phyloP scores from a whole-genome alignment of 2,113 vertebrate species.

The Todiramphus saurophagus region DNA sequence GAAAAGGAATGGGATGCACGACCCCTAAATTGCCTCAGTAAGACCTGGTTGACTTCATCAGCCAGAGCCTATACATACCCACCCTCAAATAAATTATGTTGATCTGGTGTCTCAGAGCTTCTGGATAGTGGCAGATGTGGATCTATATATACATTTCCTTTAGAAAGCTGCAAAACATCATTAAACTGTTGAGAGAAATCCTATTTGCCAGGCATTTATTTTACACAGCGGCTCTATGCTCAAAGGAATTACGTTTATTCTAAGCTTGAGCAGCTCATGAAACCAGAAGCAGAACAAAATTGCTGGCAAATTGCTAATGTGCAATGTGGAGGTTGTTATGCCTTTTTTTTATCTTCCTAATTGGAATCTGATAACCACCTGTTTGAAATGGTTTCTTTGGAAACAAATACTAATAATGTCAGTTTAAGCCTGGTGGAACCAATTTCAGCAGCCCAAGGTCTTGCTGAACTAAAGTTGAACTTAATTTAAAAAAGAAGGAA shows the following conservation, averaged over 20 bases:
- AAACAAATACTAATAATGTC: slow-evolving; percentile 2
- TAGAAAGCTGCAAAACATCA: not conserved
- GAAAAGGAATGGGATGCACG: not conserved
- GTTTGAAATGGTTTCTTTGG: slow-evolving; percentile 16
- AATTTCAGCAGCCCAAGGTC: not conserved
- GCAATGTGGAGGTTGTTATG: not conserved
- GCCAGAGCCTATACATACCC: not conserved
- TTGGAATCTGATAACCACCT: slow-evolving; percentile 16
- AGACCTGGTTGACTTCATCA: not conserved
- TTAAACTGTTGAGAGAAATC: not conserved
- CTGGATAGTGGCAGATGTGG: not conserved
- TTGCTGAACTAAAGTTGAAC: not conserved
- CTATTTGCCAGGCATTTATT: slow-evolving; percentile 17
- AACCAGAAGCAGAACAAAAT: slow-evolving; percentile 14
- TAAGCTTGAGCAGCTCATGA: not conserved
- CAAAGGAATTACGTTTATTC: slow-evolving; percentile 21
- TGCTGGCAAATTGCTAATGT: slow-evolving; percentile 15
- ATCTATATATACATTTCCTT: not conserved
- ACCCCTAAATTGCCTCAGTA: not conserved
- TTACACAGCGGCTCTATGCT: not conserved
- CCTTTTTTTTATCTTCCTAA: slow-evolving; percentile 31
- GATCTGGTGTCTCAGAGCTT: not conserved
- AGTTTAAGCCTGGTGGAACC: not conserved
- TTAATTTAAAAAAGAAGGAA: not conserved
- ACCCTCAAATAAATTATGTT: not conserved